phyloP scores from a whole-genome alignment of 2,888 invertebrate genomes.

The Stenolophus ochropezus region DNA sequence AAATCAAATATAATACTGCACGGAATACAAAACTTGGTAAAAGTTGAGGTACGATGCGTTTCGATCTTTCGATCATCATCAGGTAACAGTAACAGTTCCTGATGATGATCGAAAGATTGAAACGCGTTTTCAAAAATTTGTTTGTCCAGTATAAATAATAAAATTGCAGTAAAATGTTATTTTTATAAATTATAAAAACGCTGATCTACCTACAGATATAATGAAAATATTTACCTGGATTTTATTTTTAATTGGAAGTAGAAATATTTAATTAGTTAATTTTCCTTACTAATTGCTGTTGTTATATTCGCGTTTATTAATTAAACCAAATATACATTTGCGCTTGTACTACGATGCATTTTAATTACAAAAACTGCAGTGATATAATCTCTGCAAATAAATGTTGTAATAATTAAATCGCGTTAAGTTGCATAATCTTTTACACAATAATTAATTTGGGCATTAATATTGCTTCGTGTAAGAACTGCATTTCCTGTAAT shows the following conservation, averaged over 20 bases:
- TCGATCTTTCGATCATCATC: too few relatives aligned
- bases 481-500: constrained; percentile 15
- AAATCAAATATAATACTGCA: too few relatives aligned
- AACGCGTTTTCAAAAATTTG: too few relatives aligned
- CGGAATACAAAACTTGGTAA: too few relatives aligned
- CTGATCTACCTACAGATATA: neutral
- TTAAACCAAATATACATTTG: neutral
- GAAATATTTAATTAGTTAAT: neutral
- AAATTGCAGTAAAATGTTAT: too few relatives aligned
- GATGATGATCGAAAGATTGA: too few relatives aligned
- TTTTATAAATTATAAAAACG: too few relatives aligned
- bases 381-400: neutral
- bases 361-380: neutral
- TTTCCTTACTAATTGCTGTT: neutral
- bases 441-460: neutral
- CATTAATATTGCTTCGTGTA: neutral
- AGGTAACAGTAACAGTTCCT: too few relatives aligned
- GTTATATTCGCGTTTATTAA: too few relatives aligned
- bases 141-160: too few relatives aligned
- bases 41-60: too few relatives aligned
- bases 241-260: neutral
- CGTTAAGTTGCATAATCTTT: neutral
- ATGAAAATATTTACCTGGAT: neutral
- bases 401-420: neutral
- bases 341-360: neutral